These are phyloP conservation scores for Phymorhynchus buccinoides DNA, from an alignment of 1,140 invertebrate species.

Conservation along the genomic window DNA sequence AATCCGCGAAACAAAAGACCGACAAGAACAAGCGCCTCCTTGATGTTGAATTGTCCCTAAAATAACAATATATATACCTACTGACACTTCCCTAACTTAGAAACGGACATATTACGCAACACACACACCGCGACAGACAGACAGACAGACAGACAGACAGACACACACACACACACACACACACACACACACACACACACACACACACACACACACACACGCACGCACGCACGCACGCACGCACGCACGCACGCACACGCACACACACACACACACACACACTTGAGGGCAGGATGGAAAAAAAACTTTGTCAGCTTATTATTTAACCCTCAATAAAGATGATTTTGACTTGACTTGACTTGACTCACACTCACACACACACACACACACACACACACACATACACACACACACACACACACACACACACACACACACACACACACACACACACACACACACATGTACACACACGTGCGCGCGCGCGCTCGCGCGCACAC, in stretches of 20 bases:
- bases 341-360: too few species aligned
- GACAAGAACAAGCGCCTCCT: too few species aligned
- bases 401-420: conserved; percentile 1
- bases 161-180: conserved; percentile 14
- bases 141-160: not conserved
- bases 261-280: not conserved
- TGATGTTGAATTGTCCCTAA: too few species aligned
- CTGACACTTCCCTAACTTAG: too few species aligned
- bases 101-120: too few species aligned
- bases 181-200: conserved; percentile 5
- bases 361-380: not conserved
- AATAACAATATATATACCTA: too few species aligned
- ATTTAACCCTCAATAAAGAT: too few species aligned
- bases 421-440: not conserved
- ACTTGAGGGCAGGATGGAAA: too few species aligned
- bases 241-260: not conserved
- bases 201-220: not conserved
- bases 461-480: not conserved
- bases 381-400: not conserved
- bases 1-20: too few species aligned
- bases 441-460: conserved; percentile 1
- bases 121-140: not conserved
- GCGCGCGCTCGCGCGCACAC: not conserved
- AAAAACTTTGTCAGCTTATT: too few species aligned
- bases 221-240: conserved; percentile 4